Evolutionary conservation across 2,888 invertebrate species (phyloP), one percentile per base, ranked within the genome.

Genomic region (Philaethria dido): DNA sequence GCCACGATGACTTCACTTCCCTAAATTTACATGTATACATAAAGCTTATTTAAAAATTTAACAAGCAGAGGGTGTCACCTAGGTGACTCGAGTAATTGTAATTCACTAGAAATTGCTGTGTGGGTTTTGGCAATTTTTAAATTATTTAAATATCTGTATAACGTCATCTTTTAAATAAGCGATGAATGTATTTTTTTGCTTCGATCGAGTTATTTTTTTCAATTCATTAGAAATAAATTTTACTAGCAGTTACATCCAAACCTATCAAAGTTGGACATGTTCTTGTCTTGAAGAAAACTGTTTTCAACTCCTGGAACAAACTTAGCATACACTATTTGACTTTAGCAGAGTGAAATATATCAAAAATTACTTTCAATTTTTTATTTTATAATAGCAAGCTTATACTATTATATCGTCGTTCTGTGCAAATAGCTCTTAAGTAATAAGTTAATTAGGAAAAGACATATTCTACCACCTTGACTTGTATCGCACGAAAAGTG

Each of bases 31-130:
- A n/a, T 39, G 13, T 9, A 44, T 44, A 44, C 25, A 16, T 13
- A 9, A 52, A 6, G 29, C n/a, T 33, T 52, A 18, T 33, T 52
- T 52, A 52, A 29, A 52, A 13, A 52, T 52, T 29, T 9, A 60
- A 42, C 44, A 33, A 54, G 36, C 33, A 9, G 61, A 45, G 61
- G 61, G 66, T 66, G 62, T 54, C 54, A 61, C 42, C 16, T 52
- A 48, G 47, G 54, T 55, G 62, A 48, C n/a, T 14, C n/a, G 14
- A 42, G 50, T 52, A 52, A 54, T 22, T 52, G 36, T 36, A 66
- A 54, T 55, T 62, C 33, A 42, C 29, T 57, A n/a, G 11, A 18
- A 52, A 66, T 55, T 66, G 11, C 36, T 25, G 50, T 5, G 66
- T 62, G 61, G 66, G 61, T 54, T 33, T 48, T 16, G 22, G 25